These are phyloP conservation scores for Pipistrellus kuhlii DNA, from an alignment of 2,797 vertebrate species.

Conservation along the genomic window DNA sequence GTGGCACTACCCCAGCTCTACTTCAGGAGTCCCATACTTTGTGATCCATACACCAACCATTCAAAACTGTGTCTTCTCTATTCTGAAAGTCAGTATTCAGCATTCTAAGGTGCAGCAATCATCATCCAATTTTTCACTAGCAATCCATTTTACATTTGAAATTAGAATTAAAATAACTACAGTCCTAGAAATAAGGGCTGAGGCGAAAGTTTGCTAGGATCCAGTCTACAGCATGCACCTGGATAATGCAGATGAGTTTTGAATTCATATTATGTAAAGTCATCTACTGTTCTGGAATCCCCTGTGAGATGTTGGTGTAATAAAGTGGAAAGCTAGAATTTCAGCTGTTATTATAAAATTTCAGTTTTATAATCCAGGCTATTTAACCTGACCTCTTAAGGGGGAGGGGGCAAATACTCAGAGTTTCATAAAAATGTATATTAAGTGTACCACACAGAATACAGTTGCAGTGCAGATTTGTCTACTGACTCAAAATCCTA, in stretches of 20 bases:
- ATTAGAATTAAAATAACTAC: not conserved
- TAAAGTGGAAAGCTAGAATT: constrained; percentile 78
- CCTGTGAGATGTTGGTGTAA: constrained; percentile 67
- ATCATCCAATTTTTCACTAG: constrained; percentile 39
- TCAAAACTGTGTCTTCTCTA: not conserved
- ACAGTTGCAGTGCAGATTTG: constrained; percentile 42
- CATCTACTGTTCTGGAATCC: constrained; percentile 64
- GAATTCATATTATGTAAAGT: constrained; percentile 54
- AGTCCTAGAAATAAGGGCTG: not conserved
- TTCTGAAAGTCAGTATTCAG: constrained; percentile 2
- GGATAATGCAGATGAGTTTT: constrained; percentile 50
- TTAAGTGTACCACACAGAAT: constrained; percentile 66
- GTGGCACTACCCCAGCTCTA: not conserved
- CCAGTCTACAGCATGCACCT: constrained; percentile 56
- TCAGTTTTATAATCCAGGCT: constrained; percentile 73
- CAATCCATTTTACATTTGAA: constrained; percentile 34
- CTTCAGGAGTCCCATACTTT: not conserved
- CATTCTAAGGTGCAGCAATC: constrained; percentile 35
- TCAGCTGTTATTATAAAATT: constrained; percentile 73
- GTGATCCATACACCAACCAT: not conserved
- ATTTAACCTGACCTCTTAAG: constrained; percentile 69
- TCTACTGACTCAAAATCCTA: constrained; percentile 49
- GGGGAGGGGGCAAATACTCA: constrained; percentile 63
- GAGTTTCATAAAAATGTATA: constrained; percentile 73
- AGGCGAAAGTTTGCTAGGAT: not conserved